phyloP scores from a whole-genome alignment of 2,888 invertebrate genomes.

The Xanthorhoe spadicearia region DNA sequence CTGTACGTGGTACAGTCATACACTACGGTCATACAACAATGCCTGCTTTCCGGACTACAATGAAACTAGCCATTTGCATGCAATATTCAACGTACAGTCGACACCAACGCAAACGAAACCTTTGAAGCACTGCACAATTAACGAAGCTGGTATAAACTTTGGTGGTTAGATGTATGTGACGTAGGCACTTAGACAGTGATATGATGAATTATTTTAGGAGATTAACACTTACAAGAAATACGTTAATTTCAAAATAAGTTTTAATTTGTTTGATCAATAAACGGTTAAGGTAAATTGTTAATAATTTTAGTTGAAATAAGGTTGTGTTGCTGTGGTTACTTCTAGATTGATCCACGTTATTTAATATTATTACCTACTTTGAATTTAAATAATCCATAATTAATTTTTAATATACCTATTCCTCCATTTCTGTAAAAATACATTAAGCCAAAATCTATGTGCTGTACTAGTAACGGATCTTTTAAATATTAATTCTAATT shows the following conservation, averaged over 20 bases:
- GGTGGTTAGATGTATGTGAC: constrained; percentile 25
- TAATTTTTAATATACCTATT: background rate
- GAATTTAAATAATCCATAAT: background rate
- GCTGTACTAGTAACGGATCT: background rate
- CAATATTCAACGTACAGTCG: constrained; percentile 54
- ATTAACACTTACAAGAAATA: background rate
- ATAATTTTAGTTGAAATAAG: too few species aligned
- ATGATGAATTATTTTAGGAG: constrained; percentile 31
- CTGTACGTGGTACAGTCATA: constrained; percentile 46
- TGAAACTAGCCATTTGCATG: constrained; percentile 67
- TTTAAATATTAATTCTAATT: background rate
- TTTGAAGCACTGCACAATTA: constrained; percentile 12
- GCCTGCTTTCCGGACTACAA: constrained; percentile 47
- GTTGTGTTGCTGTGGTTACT: background rate
- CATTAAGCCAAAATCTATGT: background rate
- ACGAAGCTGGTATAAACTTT: constrained; percentile 28
- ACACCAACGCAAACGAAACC: constrained; percentile 27
- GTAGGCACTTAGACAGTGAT: constrained; percentile 13
- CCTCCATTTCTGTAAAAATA: background rate
- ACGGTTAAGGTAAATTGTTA: too few species aligned
- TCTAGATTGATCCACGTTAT: background rate
- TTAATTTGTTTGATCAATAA: too few species aligned
- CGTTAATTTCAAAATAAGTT: background rate
- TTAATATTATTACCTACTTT: background rate
- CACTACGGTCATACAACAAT: constrained; percentile 49